Evolutionary conservation across 2,888 invertebrate species (phyloP).

Genomic region (Cabera pusaria): DNA sequence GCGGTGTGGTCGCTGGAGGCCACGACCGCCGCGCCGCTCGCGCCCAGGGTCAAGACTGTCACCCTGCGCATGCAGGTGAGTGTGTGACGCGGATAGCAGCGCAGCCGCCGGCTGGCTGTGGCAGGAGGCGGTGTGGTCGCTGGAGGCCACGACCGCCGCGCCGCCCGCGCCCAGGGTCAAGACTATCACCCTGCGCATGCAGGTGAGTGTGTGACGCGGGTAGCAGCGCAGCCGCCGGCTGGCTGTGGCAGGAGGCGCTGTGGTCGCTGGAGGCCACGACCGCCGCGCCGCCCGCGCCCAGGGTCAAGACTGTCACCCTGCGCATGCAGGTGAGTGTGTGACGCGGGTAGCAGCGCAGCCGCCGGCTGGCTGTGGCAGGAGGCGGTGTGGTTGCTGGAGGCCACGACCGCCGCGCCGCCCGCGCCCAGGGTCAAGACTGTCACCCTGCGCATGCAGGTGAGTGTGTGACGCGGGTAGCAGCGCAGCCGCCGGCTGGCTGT

Average conservation of each 20-base stretch:
- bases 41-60: conserved; percentile 41
- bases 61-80: conserved; percentile 46
- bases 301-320: conserved; percentile 44
- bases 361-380: no score
- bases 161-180: conserved; percentile 34
- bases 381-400: neutral
- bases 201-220: conserved; percentile 32
- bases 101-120: conserved; percentile 48
- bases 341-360: no score
- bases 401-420: conserved; percentile 4
- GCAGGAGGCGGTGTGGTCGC: conserved; percentile 42
- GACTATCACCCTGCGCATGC: conserved; percentile 41
- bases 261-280: conserved; percentile 1
- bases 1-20: conserved; percentile 30
- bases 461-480: no score
- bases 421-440: conserved; percentile 40
- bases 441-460: conserved; percentile 44
- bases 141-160: conserved; percentile 6
- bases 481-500: no score
- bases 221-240: no score
- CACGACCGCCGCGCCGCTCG: conserved; percentile 2
- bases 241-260: no score
- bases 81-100: no score
- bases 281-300: conserved; percentile 3
- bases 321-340: conserved; percentile 39